Base-by-base conservation (phyloP, 2,888 invertebrate genomes). In the Odiellus spinosus region DNA sequence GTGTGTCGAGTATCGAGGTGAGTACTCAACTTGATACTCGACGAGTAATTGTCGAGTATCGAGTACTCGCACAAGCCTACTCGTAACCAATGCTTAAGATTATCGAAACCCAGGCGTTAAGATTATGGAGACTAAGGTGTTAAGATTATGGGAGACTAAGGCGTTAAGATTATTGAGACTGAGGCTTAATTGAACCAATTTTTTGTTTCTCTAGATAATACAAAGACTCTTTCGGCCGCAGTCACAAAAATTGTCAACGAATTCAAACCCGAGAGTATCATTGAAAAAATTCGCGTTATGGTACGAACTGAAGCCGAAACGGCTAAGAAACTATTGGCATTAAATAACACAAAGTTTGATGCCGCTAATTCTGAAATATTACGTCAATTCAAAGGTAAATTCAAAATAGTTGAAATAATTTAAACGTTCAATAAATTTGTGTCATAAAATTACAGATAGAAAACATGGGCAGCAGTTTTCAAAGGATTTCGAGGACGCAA, bases 401-500 rank as follows among this genome's bases (percentile, higher is more conserved):
- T 21, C 44, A 20, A 20, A 26, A n/a, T 18, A 26, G 20, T 51
- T 41, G 42, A 35, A 33, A 20, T 46, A 43, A 17, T 14, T 26
- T 26, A 26, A 26, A 26, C 26, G 26, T 26, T 26, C n/a, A 4
- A 39, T 45, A 40, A 26, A 26, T 26, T 26, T 26, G 8, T 26
- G 26, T 4, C 4, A 26, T 26, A 6, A 11, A 33, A 45, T 45
- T 21, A 48, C 65, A 81, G 90, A 90, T 63, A 76, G 83, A 56
- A 77, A 80, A 52, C 79, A 80, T 63, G 82, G 85, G 18, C 84
- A 85, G 58, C 86, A 90, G 63, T 82, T 85, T 2, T 83, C 84
- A 55, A 80, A 78, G 53, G 88, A 91, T 61, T 73, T 91, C 51
- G 86, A 87, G 53, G 79, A 82, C 52, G 83, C 83, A 18, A 77